Evolutionary conservation across 2,113 vertebrate species (phyloP), one percentile per base, ranked within the genome.

Genomic region (Cyanoramphus novaezelandiae): DNA sequence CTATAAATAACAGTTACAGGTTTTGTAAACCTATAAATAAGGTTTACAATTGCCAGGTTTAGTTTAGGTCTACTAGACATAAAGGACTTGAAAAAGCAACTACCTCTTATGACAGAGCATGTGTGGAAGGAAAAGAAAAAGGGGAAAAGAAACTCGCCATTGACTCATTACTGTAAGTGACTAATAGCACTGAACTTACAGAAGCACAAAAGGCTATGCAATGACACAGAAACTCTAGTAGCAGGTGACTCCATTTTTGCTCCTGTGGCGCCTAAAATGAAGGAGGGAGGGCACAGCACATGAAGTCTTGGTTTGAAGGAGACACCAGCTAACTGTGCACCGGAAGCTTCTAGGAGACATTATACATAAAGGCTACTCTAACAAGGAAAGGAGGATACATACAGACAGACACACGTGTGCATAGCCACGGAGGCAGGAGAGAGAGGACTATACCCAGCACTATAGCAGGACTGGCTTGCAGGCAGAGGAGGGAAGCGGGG

Each of bases 351-450:
- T 8, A 37, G 67, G 44, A 55, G 31, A 27, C 52, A 6, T 0
- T 5, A 3, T 0, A 31, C 49, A 7, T 4, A 7, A 17, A 41
- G 41, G 37, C 69, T 9, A 49, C 52, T 6, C 0, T 4, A 19
- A 11, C 46, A 13, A 16, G 5, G 0, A 13, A 0, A 27, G 50
- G 9, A 10, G 11, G 15, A 18, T 5, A 20, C 0, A 7, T 0
- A 6, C 23, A 17, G 2, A 11, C 39, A 20, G 0, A 18, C 1
- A 31, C 8, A 18, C 0, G 27, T 18, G 46, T 5, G 6, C 6
- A 21, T 3, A 44, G n/a, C 27, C 43, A 43, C 6, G 18, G 25
- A 23, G 21, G 47, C 27, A 6, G 46, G 13, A 28, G 20, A 29
- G 31, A 23, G 29, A 7, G 29, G 10, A 17, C 47, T 7, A 1